Conservation (phyloP, 1,140 invertebrate genomes). For the Drosophila burlai region DNA sequence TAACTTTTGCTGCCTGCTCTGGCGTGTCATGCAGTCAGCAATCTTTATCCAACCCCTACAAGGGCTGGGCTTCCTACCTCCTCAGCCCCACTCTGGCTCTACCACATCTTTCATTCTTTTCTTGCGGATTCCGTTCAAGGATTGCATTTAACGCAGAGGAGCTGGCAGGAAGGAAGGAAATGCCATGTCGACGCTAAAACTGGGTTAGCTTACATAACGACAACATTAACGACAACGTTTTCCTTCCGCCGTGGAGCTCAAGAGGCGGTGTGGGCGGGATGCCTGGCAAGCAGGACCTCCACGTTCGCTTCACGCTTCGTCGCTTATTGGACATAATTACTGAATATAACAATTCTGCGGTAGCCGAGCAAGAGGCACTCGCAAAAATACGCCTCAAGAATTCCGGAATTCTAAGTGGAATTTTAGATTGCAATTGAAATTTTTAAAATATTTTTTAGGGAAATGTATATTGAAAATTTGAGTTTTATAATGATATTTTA, state of each 20-base stretch:
- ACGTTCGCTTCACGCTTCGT: constrained; percentile 63
- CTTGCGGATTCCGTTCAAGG: constrained; percentile 47
- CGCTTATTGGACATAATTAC: constrained; percentile 83
- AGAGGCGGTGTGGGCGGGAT: neutral
- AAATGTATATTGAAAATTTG: too few relatives aligned
- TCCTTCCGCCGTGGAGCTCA: constrained; percentile 52
- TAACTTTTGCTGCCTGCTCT: constrained; percentile 61
- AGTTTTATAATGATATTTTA: too few relatives aligned
- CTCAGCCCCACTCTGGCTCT: neutral
- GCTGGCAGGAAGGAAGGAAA: constrained; percentile 72
- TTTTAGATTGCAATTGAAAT: neutral
- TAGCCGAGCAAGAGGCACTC: constrained; percentile 14
- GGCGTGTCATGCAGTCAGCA: constrained; percentile 65
- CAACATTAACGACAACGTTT: constrained; percentile 82
- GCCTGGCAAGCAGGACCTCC: constrained; percentile 16
- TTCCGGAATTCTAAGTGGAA: neutral
- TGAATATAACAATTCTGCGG: constrained; percentile 80
- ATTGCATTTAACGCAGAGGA: constrained; percentile 76
- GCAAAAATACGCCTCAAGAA: constrained; percentile 3
- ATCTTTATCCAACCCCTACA: constrained; percentile 22
- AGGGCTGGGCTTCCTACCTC: neutral
- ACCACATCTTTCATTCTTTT: constrained; percentile 35
- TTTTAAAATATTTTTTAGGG: too few relatives aligned
- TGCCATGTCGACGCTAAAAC: constrained; percentile 81
- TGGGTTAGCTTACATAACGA: constrained; percentile 81